Evolutionary conservation across 2,888 invertebrate species (phyloP).

Genomic region (Scaptomyza cyrtandrae): DNA sequence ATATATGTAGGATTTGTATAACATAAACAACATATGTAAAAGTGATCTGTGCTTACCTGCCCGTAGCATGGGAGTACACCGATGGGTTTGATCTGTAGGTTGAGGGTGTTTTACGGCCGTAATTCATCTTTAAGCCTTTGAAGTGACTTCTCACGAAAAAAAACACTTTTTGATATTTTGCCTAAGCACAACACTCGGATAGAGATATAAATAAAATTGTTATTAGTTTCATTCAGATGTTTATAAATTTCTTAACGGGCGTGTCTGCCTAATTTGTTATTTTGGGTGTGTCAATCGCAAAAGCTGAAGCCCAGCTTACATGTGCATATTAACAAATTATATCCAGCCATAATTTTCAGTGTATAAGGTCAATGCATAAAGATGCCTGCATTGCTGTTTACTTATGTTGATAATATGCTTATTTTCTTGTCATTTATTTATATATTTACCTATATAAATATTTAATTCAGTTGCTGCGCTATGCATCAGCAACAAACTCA

Average conservation of each 20-base stretch:
- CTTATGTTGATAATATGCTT: background rate
- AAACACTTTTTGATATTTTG: background rate
- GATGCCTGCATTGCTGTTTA: background rate
- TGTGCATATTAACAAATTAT: background rate
- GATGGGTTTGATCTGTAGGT: conserved; percentile 93
- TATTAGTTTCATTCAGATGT: background rate
- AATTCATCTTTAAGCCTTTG: conserved; percentile 86
- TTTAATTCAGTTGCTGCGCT: conserved; percentile 42
- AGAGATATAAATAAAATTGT: conserved; percentile 5
- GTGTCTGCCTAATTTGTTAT: conserved; percentile 68
- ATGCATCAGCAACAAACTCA: conserved; percentile 62
- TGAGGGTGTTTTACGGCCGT: conserved; percentile 93
- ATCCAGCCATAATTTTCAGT: background rate
- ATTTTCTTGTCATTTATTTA: background rate
- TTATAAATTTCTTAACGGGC: conserved; percentile 40
- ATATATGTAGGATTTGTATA: background rate
- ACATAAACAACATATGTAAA: background rate
- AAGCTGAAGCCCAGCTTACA: conserved; percentile 52
- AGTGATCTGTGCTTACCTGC: conserved; percentile 85
- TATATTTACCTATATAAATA: conserved; percentile 55
- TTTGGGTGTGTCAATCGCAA: conserved; percentile 66
- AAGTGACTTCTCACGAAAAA: conserved; percentile 41
- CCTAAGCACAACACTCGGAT: background rate
- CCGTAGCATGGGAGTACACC: conserved; percentile 94
- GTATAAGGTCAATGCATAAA: background rate